Evolutionary conservation across 2,797 vertebrate genomes (phyloP).

Genomic region (Chaetophractus vellerosus): DNA sequence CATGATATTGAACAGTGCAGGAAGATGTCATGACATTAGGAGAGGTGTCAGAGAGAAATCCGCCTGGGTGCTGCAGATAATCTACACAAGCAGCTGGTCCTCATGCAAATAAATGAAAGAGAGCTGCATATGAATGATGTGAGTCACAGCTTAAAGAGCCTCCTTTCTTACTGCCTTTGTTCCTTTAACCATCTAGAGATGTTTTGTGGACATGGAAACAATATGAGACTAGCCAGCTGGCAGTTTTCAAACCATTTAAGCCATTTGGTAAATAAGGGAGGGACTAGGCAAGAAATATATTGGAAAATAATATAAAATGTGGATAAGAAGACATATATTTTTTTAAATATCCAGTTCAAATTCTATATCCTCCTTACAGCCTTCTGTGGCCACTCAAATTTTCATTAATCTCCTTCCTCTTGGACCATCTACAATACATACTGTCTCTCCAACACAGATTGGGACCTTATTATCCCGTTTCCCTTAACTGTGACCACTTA

Average conservation of each 20-base stretch:
- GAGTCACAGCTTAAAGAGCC: background rate
- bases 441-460: background rate
- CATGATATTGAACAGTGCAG: background rate
- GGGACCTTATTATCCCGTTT: background rate
- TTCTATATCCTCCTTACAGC: background rate
- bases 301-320: conserved; percentile 3
- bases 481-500: background rate
- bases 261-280: background rate
- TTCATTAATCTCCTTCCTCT: background rate
- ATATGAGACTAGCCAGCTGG: background rate
- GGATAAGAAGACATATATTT: background rate
- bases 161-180: conserved; percentile 5
- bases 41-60: background rate
- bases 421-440: background rate
- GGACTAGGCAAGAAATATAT: background rate
- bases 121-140: background rate
- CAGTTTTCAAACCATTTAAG: background rate
- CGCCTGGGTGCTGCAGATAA: conserved; percentile 33
- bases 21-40: background rate
- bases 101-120: conserved; percentile 19
- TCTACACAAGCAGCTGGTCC: background rate
- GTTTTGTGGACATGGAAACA: background rate
- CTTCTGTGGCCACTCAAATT: background rate
- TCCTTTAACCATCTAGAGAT: background rate
- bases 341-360: background rate